These are phyloP conservation scores for Morpho achilles DNA, from an alignment of 2,888 invertebrate species.

Conservation along the genomic window DNA sequence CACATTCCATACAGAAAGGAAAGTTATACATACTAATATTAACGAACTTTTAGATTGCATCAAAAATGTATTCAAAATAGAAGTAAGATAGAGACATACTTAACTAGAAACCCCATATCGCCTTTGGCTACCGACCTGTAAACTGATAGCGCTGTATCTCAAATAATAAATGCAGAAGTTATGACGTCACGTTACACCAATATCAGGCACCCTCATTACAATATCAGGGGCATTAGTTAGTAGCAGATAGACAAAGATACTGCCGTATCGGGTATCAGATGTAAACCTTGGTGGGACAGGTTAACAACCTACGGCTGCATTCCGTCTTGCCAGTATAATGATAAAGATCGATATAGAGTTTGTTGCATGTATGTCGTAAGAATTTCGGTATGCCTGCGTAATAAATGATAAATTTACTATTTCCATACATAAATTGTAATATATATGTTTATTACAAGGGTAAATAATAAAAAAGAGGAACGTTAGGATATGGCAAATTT, in stretches of 20 bases:
- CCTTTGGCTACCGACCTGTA: not conserved
- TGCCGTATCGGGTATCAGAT: conserved; percentile 65
- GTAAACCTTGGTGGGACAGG: conserved; percentile 61
- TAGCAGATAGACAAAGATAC: conserved; percentile 65
- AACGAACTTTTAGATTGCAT: too few species aligned
- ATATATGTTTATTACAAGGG: too few species aligned
- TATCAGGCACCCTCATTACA: conserved; percentile 51
- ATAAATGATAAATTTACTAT: too few species aligned
- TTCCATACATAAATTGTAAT: too few species aligned
- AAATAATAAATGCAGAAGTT: conserved; percentile 12
- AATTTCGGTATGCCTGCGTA: too few species aligned
- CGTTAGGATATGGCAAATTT: too few species aligned
- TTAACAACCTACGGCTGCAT: conserved; percentile 65
- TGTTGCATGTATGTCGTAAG: conserved; percentile 18
- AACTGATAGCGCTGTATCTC: not conserved
- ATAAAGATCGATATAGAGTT: conserved; percentile 53
- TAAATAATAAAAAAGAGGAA: too few species aligned
- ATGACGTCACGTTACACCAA: conserved; percentile 41
- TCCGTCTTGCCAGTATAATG: conserved; percentile 57
- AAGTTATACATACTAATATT: too few species aligned
- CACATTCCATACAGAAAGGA: too few species aligned
- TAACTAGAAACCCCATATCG: too few species aligned
- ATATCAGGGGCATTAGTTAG: conserved; percentile 53
- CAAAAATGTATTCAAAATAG: too few species aligned
- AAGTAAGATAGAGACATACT: too few species aligned